These are phyloP conservation scores for Dendrocincla fuliginosa DNA, from an alignment of 2,797 vertebrate genomes.

Conservation along the genomic window DNA sequence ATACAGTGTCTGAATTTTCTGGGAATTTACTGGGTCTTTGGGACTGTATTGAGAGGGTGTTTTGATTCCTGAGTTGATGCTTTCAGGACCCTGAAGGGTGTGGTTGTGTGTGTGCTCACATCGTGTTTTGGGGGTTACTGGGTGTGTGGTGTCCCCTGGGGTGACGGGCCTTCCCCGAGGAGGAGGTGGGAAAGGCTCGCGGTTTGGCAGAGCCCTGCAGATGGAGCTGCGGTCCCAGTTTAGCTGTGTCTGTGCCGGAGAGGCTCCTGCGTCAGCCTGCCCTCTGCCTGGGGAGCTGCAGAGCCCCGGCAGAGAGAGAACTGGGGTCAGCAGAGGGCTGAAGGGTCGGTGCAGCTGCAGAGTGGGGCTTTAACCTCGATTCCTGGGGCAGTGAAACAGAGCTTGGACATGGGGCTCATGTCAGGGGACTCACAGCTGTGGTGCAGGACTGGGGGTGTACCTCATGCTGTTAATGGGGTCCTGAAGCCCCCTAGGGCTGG, in stretches of 20 bases:
- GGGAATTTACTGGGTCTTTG: not conserved
- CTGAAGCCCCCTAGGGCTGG: not conserved
- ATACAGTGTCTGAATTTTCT: not conserved
- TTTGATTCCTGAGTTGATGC: not conserved
- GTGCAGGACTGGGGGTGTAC: not conserved
- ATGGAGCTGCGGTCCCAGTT: slow-evolving; percentile 36
- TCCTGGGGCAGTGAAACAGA: not conserved
- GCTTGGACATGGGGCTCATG: fast-evolving
- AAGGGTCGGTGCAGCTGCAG: not conserved
- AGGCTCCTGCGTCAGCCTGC: not conserved
- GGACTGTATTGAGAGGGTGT: not conserved
- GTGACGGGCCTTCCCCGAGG: not conserved
- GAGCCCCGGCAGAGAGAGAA: not conserved
- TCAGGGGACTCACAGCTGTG: not conserved
- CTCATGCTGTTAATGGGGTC: not conserved
- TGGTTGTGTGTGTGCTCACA: not conserved
- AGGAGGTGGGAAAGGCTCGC: not conserved
- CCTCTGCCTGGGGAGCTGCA: fast-evolving
- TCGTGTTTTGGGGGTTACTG: not conserved
- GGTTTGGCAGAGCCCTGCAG: slow-evolving; percentile 42
- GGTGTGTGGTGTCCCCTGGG: not conserved
- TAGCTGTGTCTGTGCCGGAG: not conserved
- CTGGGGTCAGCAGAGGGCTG: not conserved
- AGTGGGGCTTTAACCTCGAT: not conserved
- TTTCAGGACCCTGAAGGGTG: not conserved